Evolutionary conservation across 2,797 vertebrate genomes (phyloP), one percentile per base, ranked within the genome.

Genomic region (Eptatretus atami): DNA sequence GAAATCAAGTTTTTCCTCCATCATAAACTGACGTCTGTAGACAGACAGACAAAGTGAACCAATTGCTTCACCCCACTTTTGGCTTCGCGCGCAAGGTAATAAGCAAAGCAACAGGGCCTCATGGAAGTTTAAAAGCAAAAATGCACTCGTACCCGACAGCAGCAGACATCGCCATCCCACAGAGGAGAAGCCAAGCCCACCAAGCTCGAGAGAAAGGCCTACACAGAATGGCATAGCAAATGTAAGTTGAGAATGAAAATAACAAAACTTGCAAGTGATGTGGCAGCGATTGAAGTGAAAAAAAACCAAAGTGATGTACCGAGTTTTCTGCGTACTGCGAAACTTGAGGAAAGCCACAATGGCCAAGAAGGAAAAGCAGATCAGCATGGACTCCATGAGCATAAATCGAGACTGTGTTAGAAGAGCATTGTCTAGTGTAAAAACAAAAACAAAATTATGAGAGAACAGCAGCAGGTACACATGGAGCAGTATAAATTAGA

Each of bases 371-470:
- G 82, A 73, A 65, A 95, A 93, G 73, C 87, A 95, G 67, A 92
- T 88, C 60, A 95, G 67, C 53, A 83, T 67, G 0, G 86, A 82
- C 68, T 95, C 90, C 77, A 95, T 71, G 0, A 95, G 74, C 81
- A 96, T 86, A 70, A 94, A 79, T 10, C 87, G 78, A 1, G 88
- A 82, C 67, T 96, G 88, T 53, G 85, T 83, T 65, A 93, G 80
- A 66, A 96, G 71, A 15, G 86, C 76, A 24, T 94, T 96, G 70
- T 96, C 90, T 96, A 77, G 65, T 9, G 65, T 12, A 65, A 68
- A 65, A 65, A 65, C 52, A 53, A 8, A 64, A 64, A 44, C 31
- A 44, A 44, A 44, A 44, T 5, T 44, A 44, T 44, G 31, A 44
- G 31, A 44, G 31, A 44, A 44, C 4, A 44, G 31, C 31, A 44